phyloP scores from a whole-genome alignment of 2,797 vertebrate species.

The Limosa lapponica region DNA sequence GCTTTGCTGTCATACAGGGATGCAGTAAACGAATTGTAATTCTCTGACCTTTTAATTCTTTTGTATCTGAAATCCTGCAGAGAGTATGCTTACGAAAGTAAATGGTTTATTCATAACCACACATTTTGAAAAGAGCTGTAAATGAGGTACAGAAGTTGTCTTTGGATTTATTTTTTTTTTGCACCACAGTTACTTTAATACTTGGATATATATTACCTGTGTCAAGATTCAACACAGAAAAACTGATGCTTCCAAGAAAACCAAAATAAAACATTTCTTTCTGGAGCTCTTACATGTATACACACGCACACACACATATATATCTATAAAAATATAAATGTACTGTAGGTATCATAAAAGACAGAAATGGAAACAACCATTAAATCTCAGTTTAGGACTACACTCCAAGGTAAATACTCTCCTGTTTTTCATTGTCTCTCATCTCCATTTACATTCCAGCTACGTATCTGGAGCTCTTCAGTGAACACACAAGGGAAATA shows the following conservation, averaged over 20 bases:
- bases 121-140: not conserved
- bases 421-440: not conserved
- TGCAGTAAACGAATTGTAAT: not conserved
- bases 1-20: not conserved
- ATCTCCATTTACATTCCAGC: not conserved
- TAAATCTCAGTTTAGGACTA: not conserved
- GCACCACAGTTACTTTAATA: not conserved
- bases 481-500: not conserved
- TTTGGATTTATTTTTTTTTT: not conserved
- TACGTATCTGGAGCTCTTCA: not conserved
- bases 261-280: constrained; percentile 3
- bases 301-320: not conserved
- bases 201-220: not conserved
- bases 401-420: not conserved
- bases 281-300: not conserved
- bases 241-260: not conserved
- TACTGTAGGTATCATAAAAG: not conserved
- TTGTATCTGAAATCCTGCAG: not conserved
- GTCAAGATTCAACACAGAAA: not conserved
- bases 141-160: not conserved
- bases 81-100: not conserved
- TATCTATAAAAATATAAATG: not conserved
- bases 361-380: not conserved
- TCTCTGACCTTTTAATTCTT: not conserved
- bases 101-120: constrained; percentile 49